A percentile compares a stretch with the other conserved stretches of the same genome.
Evolutionary conservation across 1,140 invertebrate genomes (phyloP).

Genomic region (Heliconius eleuchia): DNA sequence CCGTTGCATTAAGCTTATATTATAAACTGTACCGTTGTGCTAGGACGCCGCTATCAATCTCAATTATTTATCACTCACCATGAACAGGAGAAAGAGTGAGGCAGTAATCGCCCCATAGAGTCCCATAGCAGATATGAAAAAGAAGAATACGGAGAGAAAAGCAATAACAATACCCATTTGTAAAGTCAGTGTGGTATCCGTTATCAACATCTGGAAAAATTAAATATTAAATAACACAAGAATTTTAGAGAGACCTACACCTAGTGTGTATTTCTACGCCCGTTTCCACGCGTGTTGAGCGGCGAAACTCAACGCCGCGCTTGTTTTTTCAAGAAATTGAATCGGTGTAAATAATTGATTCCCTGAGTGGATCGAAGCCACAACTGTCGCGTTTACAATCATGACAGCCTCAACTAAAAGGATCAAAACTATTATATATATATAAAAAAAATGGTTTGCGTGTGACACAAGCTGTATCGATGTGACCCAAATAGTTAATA

Average conservation of each 20-base stretch:
- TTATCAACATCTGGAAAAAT: slow-evolving; percentile 47
- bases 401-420: not conserved
- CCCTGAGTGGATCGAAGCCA: too few relatives aligned
- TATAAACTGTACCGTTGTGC: too few relatives aligned
- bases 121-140: slow-evolving; percentile 64
- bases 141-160: slow-evolving; percentile 48
- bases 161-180: slow-evolving; percentile 48
- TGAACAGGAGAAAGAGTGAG: slow-evolving; percentile 65
- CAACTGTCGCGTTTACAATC: too few relatives aligned
- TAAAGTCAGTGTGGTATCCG: slow-evolving; percentile 45
- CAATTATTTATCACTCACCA: slow-evolving; percentile 47
- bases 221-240: too few relatives aligned
- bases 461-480: slow-evolving; percentile 8
- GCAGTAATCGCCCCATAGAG: slow-evolving; percentile 56
- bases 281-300: too few relatives aligned
- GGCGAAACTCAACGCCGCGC: too few relatives aligned
- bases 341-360: too few relatives aligned
- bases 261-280: too few relatives aligned
- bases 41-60: too few relatives aligned
- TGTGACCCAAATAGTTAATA: slow-evolving; percentile 18
- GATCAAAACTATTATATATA: not conserved
- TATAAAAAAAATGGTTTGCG: not conserved
- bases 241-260: too few relatives aligned
- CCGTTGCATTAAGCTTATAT: too few relatives aligned
- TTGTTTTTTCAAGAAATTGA: too few relatives aligned